Base-by-base conservation (phyloP, 2,888 invertebrate genomes). In the Caenorhabditis panamensis region DNA sequence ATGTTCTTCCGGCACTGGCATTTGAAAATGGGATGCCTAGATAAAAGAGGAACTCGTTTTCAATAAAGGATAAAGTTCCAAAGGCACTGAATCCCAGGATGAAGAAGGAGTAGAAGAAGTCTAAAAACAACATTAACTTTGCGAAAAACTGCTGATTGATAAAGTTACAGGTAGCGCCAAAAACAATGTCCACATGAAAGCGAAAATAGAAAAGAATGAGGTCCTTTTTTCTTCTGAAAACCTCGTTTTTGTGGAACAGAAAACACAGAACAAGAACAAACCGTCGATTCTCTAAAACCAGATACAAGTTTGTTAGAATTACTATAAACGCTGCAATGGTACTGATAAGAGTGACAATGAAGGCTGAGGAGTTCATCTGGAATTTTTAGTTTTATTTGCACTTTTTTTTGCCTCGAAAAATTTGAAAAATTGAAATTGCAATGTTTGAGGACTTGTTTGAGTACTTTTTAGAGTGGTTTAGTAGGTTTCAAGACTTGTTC, bases 51-150 rank as follows among this genome's bases (percentile, higher is more conserved):
- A 26, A 6, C 5, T 49, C 18, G 28, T 69, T 69, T n/a, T 20
- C 24, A 0, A 71, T 28, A 54, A 71, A 71, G 54, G 62, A 71
- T 13, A 41, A 41, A 1, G 26, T 20, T 28, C 37, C 62, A 16
- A 53, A 62, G 3, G 53, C 26, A 16, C 41, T 18, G 20, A 71
- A 71, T 0, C 62, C 71, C 20, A 71, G 28, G 11, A 71, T 54
- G 13, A 71, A 62, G 24, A 71, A 71, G 9, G 71, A 71, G 24
- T 71, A 71, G 8, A 71, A 20, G 36, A 71, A 71, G n/a, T 62
- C 71, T 67, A 1, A 28, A 67, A 44, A 16, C 6, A 36, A 11
- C 5, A 11, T 5, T 5, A 36, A 36, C 11, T n/a, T n/a, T n/a
- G n/a, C n/a, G n/a, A n/a, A n/a, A n/a, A n/a, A n/a, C n/a, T n/a